Percentiles rank a stretch among this genome's conserved stretches.
phyloP scores from a whole-genome alignment of 2,113 vertebrate species.

The Pteruthius melanotis region DNA sequence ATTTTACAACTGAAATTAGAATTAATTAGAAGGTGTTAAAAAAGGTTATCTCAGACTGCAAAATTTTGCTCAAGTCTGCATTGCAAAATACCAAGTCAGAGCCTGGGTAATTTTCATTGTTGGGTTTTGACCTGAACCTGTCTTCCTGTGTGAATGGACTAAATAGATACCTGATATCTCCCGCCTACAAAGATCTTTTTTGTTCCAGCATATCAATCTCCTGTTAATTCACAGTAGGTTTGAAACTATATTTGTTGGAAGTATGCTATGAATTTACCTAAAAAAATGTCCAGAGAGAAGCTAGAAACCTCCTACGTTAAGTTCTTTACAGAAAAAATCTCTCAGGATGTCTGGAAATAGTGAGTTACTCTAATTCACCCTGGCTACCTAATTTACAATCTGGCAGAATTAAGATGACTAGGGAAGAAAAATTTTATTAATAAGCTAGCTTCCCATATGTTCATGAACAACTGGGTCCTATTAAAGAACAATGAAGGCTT shows the following conservation, averaged over 20 bases:
- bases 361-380: neutral
- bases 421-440: slow-evolving; percentile 49
- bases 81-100: neutral
- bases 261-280: neutral
- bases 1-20: neutral
- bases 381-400: slow-evolving; percentile 22
- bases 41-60: neutral
- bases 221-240: neutral
- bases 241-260: neutral
- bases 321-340: neutral
- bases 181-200: neutral
- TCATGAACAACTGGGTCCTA: slow-evolving; percentile 49
- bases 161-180: neutral
- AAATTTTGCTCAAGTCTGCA: neutral
- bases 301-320: neutral
- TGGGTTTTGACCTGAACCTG: neutral
- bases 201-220: neutral
- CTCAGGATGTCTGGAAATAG: neutral
- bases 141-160: neutral
- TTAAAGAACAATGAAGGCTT: slow-evolving; percentile 67
- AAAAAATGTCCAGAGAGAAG: neutral
- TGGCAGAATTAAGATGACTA: neutral
- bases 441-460: slow-evolving; percentile 31
- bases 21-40: neutral
- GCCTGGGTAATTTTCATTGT: neutral